These are phyloP conservation scores for Megalopta genalis DNA, from an alignment of 1,140 invertebrate species.

Conservation along the genomic window DNA sequence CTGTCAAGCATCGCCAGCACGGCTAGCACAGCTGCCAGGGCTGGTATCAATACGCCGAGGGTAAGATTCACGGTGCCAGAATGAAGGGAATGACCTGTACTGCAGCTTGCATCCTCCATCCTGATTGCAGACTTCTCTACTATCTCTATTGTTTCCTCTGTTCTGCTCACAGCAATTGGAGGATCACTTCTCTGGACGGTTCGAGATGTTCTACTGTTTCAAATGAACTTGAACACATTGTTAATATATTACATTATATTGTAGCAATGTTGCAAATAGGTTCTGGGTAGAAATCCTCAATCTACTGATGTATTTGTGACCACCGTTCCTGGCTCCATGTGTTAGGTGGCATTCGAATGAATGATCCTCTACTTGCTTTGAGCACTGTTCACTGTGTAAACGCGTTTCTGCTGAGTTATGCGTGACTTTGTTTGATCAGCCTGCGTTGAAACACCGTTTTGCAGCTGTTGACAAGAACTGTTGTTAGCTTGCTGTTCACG, in stretches of 20 bases:
- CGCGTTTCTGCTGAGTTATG: conserved; percentile 1
- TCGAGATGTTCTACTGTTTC: not conserved
- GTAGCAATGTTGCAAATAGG: not conserved
- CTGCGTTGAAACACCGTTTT: conserved; percentile 26
- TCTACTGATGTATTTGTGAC: not conserved
- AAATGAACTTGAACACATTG: not conserved
- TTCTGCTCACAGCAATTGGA: conserved; percentile 7
- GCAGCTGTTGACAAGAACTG: not conserved
- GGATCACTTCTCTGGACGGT: not conserved
- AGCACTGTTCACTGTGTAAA: not conserved
- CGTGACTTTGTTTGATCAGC: not conserved
- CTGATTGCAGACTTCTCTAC: conserved; percentile 15
- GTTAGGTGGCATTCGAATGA: not conserved
- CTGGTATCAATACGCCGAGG: conserved; percentile 82
- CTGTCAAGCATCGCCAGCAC: conserved; percentile 86
- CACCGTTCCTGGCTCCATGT: not conserved
- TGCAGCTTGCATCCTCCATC: conserved; percentile 13
- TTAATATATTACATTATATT: not conserved
- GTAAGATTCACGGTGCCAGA: conserved; percentile 83
- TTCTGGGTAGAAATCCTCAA: not conserved
- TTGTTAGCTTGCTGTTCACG: conserved; percentile 37
- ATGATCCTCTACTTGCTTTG: conserved; percentile 11
- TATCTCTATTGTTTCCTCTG: not conserved
- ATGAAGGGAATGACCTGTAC: conserved; percentile 52
- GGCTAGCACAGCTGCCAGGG: conserved; percentile 63